These are phyloP conservation scores for Callyntrura guangdongensis DNA, from an alignment of 2,888 invertebrate genomes.

Conservation along the genomic window DNA sequence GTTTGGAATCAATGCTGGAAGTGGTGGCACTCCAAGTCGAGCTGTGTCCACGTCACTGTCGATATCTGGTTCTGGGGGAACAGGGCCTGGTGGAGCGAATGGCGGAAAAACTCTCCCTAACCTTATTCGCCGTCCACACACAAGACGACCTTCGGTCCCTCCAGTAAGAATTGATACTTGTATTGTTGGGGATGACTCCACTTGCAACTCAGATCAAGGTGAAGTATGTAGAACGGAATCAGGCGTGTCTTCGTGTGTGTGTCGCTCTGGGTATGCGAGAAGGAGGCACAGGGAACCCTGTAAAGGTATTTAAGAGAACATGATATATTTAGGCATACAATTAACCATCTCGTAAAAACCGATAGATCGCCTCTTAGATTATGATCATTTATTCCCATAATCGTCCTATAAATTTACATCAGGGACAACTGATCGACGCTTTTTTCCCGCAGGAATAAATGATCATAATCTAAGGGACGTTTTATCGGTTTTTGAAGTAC, in stretches of 20 bases:
- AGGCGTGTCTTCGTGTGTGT: conserved; percentile 95
- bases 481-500: too few species aligned
- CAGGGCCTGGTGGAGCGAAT: conserved; percentile 53
- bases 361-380: too few species aligned
- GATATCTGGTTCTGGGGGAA: conserved; percentile 71
- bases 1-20: conserved; percentile 70
- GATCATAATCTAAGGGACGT: too few species aligned
- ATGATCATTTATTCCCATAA: too few species aligned
- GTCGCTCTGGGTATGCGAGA: conserved; percentile 90
- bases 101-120: conserved; percentile 80
- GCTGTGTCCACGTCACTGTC: conserved; percentile 80
- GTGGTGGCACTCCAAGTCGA: conserved; percentile 68
- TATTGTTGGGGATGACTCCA: conserved; percentile 96
- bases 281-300: conserved; percentile 92
- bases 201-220: conserved; percentile 95
- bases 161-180: conserved; percentile 93
- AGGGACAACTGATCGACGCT: too few species aligned
- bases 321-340: background rate
- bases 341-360: too few species aligned
- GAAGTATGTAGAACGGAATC: conserved; percentile 95
- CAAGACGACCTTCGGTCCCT: conserved; percentile 81
- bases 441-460: too few species aligned
- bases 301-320: conserved; percentile 86
- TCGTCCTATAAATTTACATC: too few species aligned
- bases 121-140: conserved; percentile 82